Evolutionary conservation across 2,113 vertebrate genomes (phyloP).

Genomic region (Oenanthe melanoleuca): DNA sequence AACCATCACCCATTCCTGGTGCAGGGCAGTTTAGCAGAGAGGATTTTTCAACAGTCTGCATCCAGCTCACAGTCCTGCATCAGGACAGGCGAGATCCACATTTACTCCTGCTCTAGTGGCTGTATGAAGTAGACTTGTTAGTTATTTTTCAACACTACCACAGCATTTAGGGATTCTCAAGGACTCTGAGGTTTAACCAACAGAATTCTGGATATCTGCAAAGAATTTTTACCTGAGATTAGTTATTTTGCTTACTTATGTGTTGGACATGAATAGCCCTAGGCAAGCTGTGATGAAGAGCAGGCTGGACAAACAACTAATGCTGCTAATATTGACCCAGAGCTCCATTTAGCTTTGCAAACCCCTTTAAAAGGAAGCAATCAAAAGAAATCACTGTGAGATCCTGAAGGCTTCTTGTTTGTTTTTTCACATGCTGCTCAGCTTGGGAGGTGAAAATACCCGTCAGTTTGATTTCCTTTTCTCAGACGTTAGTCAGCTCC

Average conservation of each 20-base stretch:
- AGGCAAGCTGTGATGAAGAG: conserved; percentile 14
- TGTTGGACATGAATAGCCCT: not conserved
- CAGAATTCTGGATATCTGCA: not conserved
- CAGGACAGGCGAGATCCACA: not conserved
- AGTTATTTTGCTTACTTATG: not conserved
- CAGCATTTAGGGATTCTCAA: not conserved
- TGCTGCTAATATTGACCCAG: conserved; percentile 14
- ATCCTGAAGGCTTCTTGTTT: conserved; percentile 38
- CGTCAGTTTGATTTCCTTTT: conserved; percentile 27
- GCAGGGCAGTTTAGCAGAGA: not conserved
- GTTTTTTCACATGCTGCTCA: conserved; percentile 52
- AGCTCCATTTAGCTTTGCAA: conserved; percentile 9
- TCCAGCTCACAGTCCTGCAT: not conserved
- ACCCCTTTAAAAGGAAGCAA: conserved; percentile 26
- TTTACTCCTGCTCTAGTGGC: not conserved
- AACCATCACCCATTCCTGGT: not conserved
- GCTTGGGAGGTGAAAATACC: conserved; percentile 48
- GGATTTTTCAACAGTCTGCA: not conserved
- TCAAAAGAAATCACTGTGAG: conserved; percentile 36
- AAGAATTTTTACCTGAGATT: not conserved
- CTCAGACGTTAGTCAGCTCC: not conserved
- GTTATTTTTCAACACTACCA: not conserved
- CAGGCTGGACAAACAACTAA: conserved; percentile 32
- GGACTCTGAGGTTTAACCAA: not conserved
- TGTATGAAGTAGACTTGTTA: not conserved